These are phyloP conservation scores for Catostomus latipinnis DNA, from an alignment of 2,797 vertebrate species.

Conservation along the genomic window DNA sequence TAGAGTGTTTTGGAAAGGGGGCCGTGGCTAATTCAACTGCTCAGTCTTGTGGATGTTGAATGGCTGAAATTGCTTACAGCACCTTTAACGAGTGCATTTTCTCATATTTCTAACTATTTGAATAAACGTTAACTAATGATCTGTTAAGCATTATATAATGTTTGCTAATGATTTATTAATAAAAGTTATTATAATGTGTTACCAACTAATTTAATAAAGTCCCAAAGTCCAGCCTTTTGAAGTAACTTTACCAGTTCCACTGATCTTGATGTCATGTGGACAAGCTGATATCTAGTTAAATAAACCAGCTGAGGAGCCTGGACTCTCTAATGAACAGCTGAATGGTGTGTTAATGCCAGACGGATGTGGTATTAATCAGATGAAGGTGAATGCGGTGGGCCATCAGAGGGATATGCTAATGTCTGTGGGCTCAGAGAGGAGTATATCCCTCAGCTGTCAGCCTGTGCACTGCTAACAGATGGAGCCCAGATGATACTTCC, in stretches of 20 bases:
- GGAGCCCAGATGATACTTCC: constrained; percentile 66
- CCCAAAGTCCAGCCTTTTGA: background rate
- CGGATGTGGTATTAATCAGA: constrained; percentile 11
- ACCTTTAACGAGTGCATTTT: too few relatives aligned
- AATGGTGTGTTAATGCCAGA: too few relatives aligned
- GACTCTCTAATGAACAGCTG: constrained; percentile 22
- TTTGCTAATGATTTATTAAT: too few relatives aligned
- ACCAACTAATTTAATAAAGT: background rate
- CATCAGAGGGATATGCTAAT: constrained; percentile 39
- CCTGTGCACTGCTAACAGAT: constrained; percentile 66
- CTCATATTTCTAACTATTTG: too few relatives aligned
- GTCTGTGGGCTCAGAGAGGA: constrained; percentile 59
- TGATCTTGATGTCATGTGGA: constrained; percentile 39
- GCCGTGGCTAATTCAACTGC: too few relatives aligned
- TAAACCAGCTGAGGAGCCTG: constrained; percentile 23
- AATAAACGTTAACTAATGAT: too few relatives aligned
- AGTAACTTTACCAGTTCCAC: constrained; percentile 35
- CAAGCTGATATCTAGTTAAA: constrained; percentile 28
- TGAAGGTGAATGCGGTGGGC: constrained; percentile 8
- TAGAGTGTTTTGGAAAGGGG: too few relatives aligned
- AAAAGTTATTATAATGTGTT: too few relatives aligned
- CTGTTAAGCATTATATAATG: too few relatives aligned
- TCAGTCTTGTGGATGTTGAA: too few relatives aligned
- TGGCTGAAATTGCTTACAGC: too few relatives aligned
- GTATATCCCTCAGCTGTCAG: constrained; percentile 54